Conservation (phyloP, 2,113 vertebrate genomes). For the Melanostigma gelatinosum region DNA sequence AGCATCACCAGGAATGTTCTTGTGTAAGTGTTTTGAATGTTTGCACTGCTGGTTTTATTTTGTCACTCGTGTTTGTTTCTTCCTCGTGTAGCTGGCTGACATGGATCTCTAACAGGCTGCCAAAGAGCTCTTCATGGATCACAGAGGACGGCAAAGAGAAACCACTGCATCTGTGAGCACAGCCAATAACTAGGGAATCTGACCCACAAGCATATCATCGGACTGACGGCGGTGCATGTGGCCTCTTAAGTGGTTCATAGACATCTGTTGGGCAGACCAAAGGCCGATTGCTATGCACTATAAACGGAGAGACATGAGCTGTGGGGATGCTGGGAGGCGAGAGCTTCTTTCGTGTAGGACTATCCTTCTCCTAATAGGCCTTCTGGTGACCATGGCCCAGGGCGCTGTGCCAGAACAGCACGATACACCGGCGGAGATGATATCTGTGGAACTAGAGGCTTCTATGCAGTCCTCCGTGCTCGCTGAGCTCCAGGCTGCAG, state of each 20-base stretch:
- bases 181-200: conserved; percentile 59
- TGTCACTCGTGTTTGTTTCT: conserved; percentile 18
- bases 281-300: conserved; percentile 83
- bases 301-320: conserved; percentile 69
- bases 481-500: conserved; percentile 84
- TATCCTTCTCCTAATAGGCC: conserved; percentile 81
- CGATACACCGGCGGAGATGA: conserved; percentile 85
- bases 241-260: conserved; percentile 70
- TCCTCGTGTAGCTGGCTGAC: conserved; percentile 51
- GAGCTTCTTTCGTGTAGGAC: conserved; percentile 83
- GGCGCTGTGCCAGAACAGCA: conserved; percentile 81
- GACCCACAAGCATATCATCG: conserved; percentile 60
- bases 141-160: conserved; percentile 64
- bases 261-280: conserved; percentile 67
- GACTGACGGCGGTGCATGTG: conserved; percentile 73
- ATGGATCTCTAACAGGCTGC: conserved; percentile 74
- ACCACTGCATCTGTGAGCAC: conserved; percentile 64
- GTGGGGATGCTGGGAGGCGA: conserved; percentile 60
- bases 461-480: conserved; percentile 92
- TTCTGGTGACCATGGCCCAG: conserved; percentile 79
- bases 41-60: conserved; percentile 13
- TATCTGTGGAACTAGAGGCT: conserved; percentile 89
- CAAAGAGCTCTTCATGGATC: conserved; percentile 76
- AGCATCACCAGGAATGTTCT: neutral
- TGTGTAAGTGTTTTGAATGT: neutral